Base-by-base conservation (phyloP, 1,140 invertebrate genomes). In the Bacillus rossius region DNA sequence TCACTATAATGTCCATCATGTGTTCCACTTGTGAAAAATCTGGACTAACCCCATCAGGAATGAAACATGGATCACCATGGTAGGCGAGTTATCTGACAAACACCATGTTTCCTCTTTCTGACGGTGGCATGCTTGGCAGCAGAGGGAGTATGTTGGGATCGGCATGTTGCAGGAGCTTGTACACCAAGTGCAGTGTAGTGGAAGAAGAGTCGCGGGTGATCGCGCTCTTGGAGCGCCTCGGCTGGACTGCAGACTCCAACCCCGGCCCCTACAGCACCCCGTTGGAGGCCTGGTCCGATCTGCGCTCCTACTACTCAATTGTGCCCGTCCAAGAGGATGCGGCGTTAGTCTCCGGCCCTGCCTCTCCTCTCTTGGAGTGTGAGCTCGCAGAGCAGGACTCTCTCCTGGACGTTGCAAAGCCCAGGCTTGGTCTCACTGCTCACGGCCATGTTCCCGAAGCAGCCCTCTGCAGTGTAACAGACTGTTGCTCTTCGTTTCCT, bases 311-410 rank as follows among this genome's bases (percentile, higher is more conserved):
- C 53, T 69, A 69, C 45, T 62, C 63, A 19, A 52, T 67, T 38
- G 66, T 69, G 25, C 62, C 65, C 41, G 38, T 67, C 7, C 66
- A 69, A 42, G 65, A 67, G 43, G 61, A 22, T 59, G 60, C 34
- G 10, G 37, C 19, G 17, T 42, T 57, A 14, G 42, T 10, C 25
- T 34, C 37, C 20, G 53, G 57, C 26, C 34, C 42, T 34, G 52
- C 43, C 25, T 45, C 20, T 10, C 29, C 29, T 52, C 41, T 63
- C 22, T 56, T 69, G 19, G 65, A 66, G 45, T 60, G 55, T 41
- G 67, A 69, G 49, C 42, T 69, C 22, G 67, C 67, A 20, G 67
- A 69, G 59, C 67, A 69, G 55, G 67, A 69, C 55, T 55, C 63
- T 34, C 60, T 69, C 29, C 63, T 66, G 22, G 55, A 66, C 23